Evolutionary conservation across 1,140 invertebrate species (phyloP).

Genomic region (Diplogasteroides magnus): DNA sequence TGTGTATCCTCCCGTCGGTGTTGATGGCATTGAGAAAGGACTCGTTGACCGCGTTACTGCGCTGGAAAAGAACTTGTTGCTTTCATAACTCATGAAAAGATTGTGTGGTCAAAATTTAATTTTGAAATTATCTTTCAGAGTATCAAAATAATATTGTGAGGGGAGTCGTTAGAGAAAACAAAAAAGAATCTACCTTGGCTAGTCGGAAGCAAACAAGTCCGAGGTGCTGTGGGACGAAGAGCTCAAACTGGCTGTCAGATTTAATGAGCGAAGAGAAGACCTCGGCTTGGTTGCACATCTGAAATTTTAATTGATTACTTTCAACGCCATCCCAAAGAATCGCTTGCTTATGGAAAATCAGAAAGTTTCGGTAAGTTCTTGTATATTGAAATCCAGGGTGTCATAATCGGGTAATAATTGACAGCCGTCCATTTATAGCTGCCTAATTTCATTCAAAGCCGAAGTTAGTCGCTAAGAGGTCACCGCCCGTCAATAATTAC

Average conservation of each 20-base stretch:
- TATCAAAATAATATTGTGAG: background rate
- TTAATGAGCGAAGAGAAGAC: slow-evolving; percentile 37
- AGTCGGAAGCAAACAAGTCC: slow-evolving; percentile 82
- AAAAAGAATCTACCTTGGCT: slow-evolving; percentile 62
- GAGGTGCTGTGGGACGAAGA: slow-evolving; percentile 68
- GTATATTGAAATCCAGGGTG: too few species aligned
- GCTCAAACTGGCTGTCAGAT: slow-evolving; percentile 65
- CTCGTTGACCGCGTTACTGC: slow-evolving; percentile 69
- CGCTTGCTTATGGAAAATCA: too few species aligned
- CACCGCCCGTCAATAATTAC: too few species aligned
- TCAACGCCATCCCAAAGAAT: too few species aligned
- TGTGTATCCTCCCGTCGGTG: slow-evolving; percentile 72
- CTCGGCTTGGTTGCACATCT: slow-evolving; percentile 55
- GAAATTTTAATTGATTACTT: too few species aligned
- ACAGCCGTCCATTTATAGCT: too few species aligned
- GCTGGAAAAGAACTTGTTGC: slow-evolving; percentile 60
- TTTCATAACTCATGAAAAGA: slow-evolving; percentile 37
- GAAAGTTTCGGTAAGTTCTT: too few species aligned
- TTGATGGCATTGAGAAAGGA: slow-evolving; percentile 71
- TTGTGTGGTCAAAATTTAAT: slow-evolving; percentile 12
- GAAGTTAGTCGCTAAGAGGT: too few species aligned
- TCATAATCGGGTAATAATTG: too few species aligned
- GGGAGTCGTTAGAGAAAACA: background rate
- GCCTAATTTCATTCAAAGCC: too few species aligned
- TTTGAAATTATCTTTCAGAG: background rate